Percentiles rank a stretch among this genome's conserved stretches.
Conservation (phyloP, 2,113 vertebrate species). For the Podarcis raffonei region DNA sequence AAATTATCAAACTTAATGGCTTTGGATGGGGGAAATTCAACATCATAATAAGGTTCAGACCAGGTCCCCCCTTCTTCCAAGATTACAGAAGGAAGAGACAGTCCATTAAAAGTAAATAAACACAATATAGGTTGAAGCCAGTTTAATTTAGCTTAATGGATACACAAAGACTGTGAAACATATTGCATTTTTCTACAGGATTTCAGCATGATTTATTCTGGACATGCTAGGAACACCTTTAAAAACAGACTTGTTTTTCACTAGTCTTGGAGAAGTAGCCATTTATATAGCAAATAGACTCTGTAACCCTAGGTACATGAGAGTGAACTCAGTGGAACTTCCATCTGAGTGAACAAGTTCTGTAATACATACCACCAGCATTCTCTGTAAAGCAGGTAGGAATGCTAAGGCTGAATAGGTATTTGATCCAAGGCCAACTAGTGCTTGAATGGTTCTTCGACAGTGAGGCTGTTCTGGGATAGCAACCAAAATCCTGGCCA, state of each 20-base stretch:
- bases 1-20: conserved; percentile 63
- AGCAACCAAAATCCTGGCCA: too few relatives aligned
- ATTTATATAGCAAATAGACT: neutral
- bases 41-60: conserved; percentile 14
- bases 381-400: too few relatives aligned
- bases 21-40: conserved; percentile 28
- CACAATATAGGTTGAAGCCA: neutral
- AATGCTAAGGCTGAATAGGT: too few relatives aligned
- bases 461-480: too few relatives aligned
- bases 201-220: neutral
- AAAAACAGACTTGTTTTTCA: neutral
- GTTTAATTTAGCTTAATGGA: neutral
- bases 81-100: conserved; percentile 23
- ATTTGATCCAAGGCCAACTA: too few relatives aligned
- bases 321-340: too few relatives aligned
- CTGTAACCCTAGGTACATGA: neutral
- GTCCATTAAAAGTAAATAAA: neutral
- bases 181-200: neutral
- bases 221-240: neutral
- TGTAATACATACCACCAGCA: too few relatives aligned
- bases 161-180: neutral
- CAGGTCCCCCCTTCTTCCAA: conserved; percentile 29
- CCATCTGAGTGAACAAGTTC: too few relatives aligned
- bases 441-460: too few relatives aligned
- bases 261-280: neutral